Evolutionary conservation across 1,140 invertebrate genomes (phyloP).

Genomic region (Tetragnatha versicolor): DNA sequence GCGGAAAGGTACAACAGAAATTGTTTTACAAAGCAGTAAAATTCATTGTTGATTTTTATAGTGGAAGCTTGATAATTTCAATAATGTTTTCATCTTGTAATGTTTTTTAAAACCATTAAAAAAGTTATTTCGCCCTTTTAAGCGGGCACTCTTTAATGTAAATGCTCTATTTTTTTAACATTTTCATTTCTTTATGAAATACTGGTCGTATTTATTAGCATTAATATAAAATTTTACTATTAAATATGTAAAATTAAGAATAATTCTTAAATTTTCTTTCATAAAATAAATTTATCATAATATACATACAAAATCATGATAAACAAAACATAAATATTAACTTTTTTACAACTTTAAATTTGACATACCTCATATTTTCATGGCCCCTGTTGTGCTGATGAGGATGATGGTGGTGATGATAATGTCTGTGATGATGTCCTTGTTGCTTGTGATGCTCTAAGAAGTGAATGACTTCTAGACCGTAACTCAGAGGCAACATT

Average conservation of each 20-base stretch:
- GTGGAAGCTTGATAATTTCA: no score
- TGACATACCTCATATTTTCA: constrained; percentile 24
- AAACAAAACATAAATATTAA: no score
- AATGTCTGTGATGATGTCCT: constrained; percentile 4
- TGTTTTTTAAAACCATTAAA: no score
- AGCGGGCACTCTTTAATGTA: no score
- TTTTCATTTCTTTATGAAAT: neutral
- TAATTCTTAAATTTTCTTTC: neutral
- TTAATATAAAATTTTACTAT: neutral
- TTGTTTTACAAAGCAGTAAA: no score
- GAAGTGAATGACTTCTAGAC: constrained; percentile 51
- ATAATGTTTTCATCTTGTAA: no score
- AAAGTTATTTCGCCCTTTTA: no score
- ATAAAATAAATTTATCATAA: neutral
- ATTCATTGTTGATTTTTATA: no score
- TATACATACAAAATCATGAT: no score
- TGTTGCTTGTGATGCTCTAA: constrained; percentile 41
- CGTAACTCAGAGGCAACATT: constrained; percentile 52
- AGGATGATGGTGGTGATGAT: constrained; percentile 19
- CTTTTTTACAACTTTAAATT: no score
- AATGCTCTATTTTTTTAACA: neutral
- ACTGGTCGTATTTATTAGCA: neutral
- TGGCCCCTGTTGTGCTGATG: neutral
- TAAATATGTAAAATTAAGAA: neutral
- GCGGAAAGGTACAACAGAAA: no score